Percentiles rank a stretch among this genome's conserved stretches.
These are phyloP conservation scores for Patiria pectinifera DNA, from an alignment of 53 echinoderm and acorn worm genomes.

Conservation along the genomic window DNA sequence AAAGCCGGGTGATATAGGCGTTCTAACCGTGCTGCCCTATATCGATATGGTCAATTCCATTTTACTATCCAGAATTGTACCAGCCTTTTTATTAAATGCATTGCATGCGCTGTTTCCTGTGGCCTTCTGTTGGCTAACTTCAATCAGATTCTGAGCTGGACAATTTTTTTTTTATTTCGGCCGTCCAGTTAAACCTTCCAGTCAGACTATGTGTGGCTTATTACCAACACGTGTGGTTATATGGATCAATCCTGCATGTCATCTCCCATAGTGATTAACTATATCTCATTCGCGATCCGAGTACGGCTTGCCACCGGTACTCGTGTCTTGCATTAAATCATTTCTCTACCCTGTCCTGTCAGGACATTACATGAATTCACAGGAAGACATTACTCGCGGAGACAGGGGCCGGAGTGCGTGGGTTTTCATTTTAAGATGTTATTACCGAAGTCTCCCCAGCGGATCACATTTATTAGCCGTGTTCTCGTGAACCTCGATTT, in stretches of 20 bases:
- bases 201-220: not conserved
- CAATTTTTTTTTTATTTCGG: not conserved
- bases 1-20: too few species aligned
- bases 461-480: not conserved
- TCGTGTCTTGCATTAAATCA: constrained; percentile 4
- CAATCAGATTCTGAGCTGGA: not conserved
- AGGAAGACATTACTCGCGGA: not conserved
- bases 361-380: not conserved
- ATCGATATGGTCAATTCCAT: too few species aligned
- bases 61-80: too few species aligned
- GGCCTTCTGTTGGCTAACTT: not conserved
- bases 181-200: not conserved
- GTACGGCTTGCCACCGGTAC: not conserved
- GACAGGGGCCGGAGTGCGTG: not conserved
- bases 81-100: too few species aligned
- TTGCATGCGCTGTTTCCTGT: too few species aligned
- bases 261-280: not conserved
- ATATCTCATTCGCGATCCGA: not conserved
- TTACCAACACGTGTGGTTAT: not conserved
- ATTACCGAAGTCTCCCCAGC: not conserved
- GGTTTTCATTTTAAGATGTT: not conserved
- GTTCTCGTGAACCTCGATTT: not conserved
- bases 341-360: not conserved
- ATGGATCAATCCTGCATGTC: not conserved
- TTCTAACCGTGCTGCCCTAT: too few species aligned